A percentile compares a stretch with the other conserved stretches of the same genome.
Conservation (phyloP, 2,113 vertebrate species). For the Triplophysa dalaica region DNA sequence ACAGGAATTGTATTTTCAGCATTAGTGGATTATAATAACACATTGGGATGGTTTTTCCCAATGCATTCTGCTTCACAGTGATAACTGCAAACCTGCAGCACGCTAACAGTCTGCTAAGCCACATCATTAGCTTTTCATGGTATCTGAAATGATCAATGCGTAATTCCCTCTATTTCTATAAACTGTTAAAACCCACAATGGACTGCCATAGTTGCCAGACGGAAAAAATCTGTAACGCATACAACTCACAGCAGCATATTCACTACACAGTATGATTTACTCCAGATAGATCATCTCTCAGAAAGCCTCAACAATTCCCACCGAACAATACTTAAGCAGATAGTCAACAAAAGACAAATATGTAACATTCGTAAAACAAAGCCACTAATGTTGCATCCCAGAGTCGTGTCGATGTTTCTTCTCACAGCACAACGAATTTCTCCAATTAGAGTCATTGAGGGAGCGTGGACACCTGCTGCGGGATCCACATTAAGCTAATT, state of each 20-base stretch:
- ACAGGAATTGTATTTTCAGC: slow-evolving; percentile 2
- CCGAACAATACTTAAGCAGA: neutral
- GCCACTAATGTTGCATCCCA: neutral
- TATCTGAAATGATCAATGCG: slow-evolving; percentile 20
- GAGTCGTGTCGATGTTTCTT: neutral
- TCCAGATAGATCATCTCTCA: neutral
- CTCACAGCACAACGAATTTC: neutral
- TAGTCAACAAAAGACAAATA: slow-evolving; percentile 24
- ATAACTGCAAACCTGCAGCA: slow-evolving; percentile 31
- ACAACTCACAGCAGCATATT: neutral
- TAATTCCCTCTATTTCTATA: slow-evolving; percentile 23
- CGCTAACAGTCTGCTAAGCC: slow-evolving; percentile 19
- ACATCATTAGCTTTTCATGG: slow-evolving; percentile 36
- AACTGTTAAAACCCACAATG: slow-evolving; percentile 23
- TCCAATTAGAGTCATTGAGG: slow-evolving; percentile 11
- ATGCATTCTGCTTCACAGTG: neutral
- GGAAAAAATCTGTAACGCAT: neutral
- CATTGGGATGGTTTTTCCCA: slow-evolving; percentile 5
- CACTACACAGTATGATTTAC: neutral
- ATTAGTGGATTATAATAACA: slow-evolving; percentile 26
- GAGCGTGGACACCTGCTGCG: slow-evolving; percentile 33
- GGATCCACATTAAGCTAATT: slow-evolving; percentile 44
- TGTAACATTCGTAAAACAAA: slow-evolving; percentile 29
- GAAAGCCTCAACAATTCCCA: neutral
- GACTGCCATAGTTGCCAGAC: neutral